These are phyloP conservation scores for Brachystomella parvula DNA, from an alignment of 1,140 invertebrate species.

Conservation along the genomic window DNA sequence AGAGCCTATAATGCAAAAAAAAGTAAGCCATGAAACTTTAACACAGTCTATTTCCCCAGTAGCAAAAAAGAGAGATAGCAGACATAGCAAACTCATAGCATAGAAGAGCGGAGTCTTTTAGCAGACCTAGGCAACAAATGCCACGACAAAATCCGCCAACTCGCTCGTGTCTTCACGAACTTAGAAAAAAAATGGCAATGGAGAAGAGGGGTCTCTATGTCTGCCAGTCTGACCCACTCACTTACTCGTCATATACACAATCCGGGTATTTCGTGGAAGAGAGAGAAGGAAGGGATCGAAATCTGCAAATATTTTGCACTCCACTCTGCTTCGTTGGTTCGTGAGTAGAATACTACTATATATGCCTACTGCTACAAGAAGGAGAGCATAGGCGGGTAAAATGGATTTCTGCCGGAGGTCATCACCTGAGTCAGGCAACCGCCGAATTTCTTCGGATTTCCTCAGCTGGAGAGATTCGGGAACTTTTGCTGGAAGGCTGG, in stretches of 20 bases:
- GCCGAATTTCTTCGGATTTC: too few relatives aligned
- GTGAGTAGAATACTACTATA: too few relatives aligned
- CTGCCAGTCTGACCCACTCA: constrained; percentile 10
- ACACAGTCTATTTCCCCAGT: too few relatives aligned
- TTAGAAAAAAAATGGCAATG: not conserved
- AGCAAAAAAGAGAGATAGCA: not conserved
- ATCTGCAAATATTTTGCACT: too few relatives aligned
- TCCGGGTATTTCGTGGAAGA: constrained; percentile 5
- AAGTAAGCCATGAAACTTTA: too few relatives aligned
- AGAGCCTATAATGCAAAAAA: too few relatives aligned
- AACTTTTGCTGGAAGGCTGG: too few relatives aligned
- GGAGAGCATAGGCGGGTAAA: not conserved
- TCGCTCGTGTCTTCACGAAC: not conserved
- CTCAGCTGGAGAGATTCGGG: not conserved
- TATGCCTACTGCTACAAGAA: too few relatives aligned
- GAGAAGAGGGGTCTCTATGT: not conserved
- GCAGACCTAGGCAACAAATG: not conserved
- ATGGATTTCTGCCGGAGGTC: not conserved
- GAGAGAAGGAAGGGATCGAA: not conserved
- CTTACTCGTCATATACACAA: not conserved
- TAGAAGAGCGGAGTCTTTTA: not conserved
- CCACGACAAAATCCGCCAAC: not conserved
- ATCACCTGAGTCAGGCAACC: not conserved
- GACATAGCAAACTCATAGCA: not conserved
- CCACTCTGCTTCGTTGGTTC: too few relatives aligned